These are phyloP conservation scores for Phortica variegata DNA, from an alignment of 1,140 invertebrate species.

Conservation along the genomic window DNA sequence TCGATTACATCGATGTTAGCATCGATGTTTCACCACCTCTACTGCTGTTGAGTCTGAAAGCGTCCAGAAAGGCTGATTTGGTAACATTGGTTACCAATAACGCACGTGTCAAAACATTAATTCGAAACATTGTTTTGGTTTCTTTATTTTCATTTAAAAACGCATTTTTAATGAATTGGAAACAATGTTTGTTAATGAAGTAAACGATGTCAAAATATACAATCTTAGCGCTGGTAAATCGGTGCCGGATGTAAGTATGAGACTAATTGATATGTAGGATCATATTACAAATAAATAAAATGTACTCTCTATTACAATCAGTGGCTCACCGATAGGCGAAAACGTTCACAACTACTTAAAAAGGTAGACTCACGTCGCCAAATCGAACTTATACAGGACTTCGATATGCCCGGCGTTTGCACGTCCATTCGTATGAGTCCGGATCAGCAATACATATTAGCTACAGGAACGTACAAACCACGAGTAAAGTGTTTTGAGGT, in stretches of 20 bases:
- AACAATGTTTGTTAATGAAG: slow-evolving; percentile 77
- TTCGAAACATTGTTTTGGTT: slow-evolving; percentile 27
- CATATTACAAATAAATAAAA: neutral
- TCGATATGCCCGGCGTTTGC: slow-evolving; percentile 96
- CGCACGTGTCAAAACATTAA: neutral
- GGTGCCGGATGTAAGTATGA: slow-evolving; percentile 83
- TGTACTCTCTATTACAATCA: slow-evolving; percentile 47
- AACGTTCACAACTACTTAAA: slow-evolving; percentile 81
- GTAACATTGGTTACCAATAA: too few relatives aligned
- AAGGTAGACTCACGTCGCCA: slow-evolving; percentile 85
- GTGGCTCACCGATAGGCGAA: slow-evolving; percentile 93
- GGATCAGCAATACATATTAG: slow-evolving; percentile 91
- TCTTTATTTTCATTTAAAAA: slow-evolving; percentile 11
- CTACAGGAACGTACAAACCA: slow-evolving; percentile 96
- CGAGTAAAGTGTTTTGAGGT: slow-evolving; percentile 95
- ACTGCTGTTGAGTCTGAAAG: too few relatives aligned
- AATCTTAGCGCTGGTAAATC: slow-evolving; percentile 96
- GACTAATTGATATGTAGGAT: neutral
- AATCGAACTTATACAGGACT: slow-evolving; percentile 98
- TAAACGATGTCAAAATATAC: slow-evolving; percentile 97
- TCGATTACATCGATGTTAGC: too few relatives aligned
- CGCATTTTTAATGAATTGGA: slow-evolving; percentile 21
- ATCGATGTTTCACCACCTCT: too few relatives aligned
- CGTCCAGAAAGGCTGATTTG: too few relatives aligned
- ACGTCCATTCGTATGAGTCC: slow-evolving; percentile 81